Base-by-base conservation (phyloP, 2,113 vertebrate species). In the Prionailurus viverrinus region DNA sequence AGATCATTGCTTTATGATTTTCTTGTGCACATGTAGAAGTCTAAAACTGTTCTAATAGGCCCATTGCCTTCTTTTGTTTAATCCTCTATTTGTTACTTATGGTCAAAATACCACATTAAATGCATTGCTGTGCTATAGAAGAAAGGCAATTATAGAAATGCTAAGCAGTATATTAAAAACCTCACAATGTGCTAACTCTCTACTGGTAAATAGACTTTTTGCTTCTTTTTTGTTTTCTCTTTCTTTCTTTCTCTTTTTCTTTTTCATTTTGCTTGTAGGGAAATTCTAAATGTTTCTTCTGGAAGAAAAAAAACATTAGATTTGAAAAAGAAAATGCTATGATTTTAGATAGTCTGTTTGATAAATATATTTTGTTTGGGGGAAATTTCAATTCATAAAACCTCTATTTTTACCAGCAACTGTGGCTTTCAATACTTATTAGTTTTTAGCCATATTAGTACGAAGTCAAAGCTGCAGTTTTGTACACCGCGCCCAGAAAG, bases 381-480 rank as follows among this genome's bases (percentile, higher is more conserved):
- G 2, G 27, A 79, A 76, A 81, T 69, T 96, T 92, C 25, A 36
- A 27, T 71, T 68, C 27, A 89, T 3, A 81, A 3, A 10, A 27
- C 4, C 66, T 25, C 68, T 48, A 7, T 73, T 58, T 96, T 97
- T 92, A 84, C 45, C 23, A 96, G 95, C 31, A 83, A 68, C 9
- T 78, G 55, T 55, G 39, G 84, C 81, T 86, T 89, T 88, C 74
- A 79, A 71, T 78, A 95, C 82, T 95, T 97, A 96, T 91, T 89
- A 96, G 87, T 93, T 98, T 97, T 98, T 97, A 97, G 78, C 73
- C 80, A 84, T 86, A 98, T 94, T 98, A 97, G 76, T 89, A 97
- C 41, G 61, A 88, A 85, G 96, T 98, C 86, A 98, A 97, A 98
- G 89, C 85, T 86, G 41, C 11, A 73, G 90, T 97, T 98, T 98